Evolutionary conservation across 2,888 invertebrate genomes (phyloP), one percentile per base, ranked within the genome.

Genomic region (Ennomos erosarius): DNA sequence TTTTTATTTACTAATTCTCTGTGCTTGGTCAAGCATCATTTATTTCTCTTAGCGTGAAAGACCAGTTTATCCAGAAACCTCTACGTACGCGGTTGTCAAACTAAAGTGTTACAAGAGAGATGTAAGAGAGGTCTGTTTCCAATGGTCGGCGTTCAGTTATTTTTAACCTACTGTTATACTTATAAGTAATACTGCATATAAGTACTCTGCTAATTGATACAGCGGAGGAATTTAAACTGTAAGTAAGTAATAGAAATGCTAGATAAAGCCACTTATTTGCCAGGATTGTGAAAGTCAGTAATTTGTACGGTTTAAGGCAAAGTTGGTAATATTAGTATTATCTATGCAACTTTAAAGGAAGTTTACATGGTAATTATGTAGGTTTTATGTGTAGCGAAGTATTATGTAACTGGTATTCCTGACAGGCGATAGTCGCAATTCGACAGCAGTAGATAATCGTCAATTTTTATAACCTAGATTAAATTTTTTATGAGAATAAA

Each of bases 11-110:
- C 55, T 44, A 62, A 53, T 71, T 71, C 69, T 62, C 67, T 67
- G 67, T 67, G 66, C 55, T 71, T 68, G 71, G 79, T 79, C 73
- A 82, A 72, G 80, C 78, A 71, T 77, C 79, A 79, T 78, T 78
- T 74, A 77, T 64, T 77, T 73, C 70, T 76, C 74, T 70, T 70
- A 74, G 74, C 69, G 57, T 62, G 51, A 38, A 36, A 39, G n/a
- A 53, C 83, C 77, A 81, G 11, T 58, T 9, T 55, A 64, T 2
- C 26, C 3, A 68, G 80, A 74, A 35, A 74, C 49, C 34, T 44
- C 9, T 0, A 34, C 13, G 55, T 53, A 58, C 56, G 50, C 48
- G 48, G 48, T 46, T 48, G 39, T 16, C 1, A 9, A 13, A 16
- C 6, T 1, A 13, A 51, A 39, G 10, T 10, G n/a, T 33, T 0